Evolutionary conservation across 2,888 invertebrate genomes (phyloP), one percentile per base, ranked within the genome.

Genomic region (Chrysotoxum bicinctum): DNA sequence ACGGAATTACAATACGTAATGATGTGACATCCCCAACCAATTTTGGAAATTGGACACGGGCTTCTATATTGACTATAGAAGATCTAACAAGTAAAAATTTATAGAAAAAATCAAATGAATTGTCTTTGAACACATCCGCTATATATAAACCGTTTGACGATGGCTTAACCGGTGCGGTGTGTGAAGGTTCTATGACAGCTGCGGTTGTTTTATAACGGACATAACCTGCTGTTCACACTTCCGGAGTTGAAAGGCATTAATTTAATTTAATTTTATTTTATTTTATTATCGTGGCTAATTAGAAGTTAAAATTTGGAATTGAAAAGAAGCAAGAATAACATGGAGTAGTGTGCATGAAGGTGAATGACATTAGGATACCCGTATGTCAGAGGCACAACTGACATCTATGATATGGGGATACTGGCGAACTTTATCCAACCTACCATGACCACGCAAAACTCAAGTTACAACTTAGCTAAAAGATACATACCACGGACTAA

Each of bases 51-150:
- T 32, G 64, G 45, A 62, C 30, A 30, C 30, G 10, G 16, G 9
- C 16, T 30, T 3, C 52, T 26, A 7, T 14, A 30, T 16, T 32
- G 30, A 54, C 1, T 19, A 32, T 6, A 30, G 7, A 16, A 54
- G 54, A 37, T 58, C 58, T 37, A 58, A 58, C 35, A 35, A 58
- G 14, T 19, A 12, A 10, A 16, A 23, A 10, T 16, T 10, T 14
- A n/a, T 40, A 56, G 58, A 66, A 72, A 66, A 72, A 76, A 48
- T 37, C 64, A 56, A 76, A 58, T 62, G 48, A 56, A 56, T 74
- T 60, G 56, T 54, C 68, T 78, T 78, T 40, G 73, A 60, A 83
- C 78, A 78, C 78, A 83, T 83, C 83, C 83, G 77, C 30, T 77
- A 30, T 30, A n/a, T 26, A 35, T 35, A 8, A 70, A 66, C 62